Evolutionary conservation across 2,113 vertebrate species (phyloP), one percentile per base, ranked within the genome.

Genomic region (Taurulus bubalis): DNA sequence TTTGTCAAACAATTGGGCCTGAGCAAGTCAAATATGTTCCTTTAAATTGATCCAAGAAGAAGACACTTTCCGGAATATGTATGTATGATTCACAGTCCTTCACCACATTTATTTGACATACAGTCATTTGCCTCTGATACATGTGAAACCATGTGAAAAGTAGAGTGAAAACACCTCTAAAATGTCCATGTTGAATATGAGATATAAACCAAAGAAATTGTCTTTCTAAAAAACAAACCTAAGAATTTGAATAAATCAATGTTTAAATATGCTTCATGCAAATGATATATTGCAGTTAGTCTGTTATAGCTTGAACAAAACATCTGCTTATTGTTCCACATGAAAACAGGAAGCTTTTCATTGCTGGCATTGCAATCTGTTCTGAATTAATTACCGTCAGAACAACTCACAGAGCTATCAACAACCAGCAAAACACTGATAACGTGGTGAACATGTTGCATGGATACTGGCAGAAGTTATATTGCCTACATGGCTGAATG

Each of bases 371-470:
- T 70, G 75, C 80, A 87, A 56, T 69, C 49, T 56, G 47, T 67
- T 75, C 60, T n/a, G 18, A 74, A 86, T 86, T 11, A 71, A 83
- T 85, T 77, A 82, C 26, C 15, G 75, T 47, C 26, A 79, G 78
- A 62, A 89, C 65, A 78, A 73, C n/a, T 28, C 74, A 28, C 2
- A 60, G 38, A 20, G 40, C 53, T 36, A 74, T 69, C 32, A 73
- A 42, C 32, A 70, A 72, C 36, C 42, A 53, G 40, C 22, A 77
- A 73, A 87, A 51, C 10, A 34, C 66, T 0, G 1, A 3, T 66
- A 28, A 30, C 14, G 71, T 0, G 0, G 36, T 55, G 6, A 0
- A 63, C 7, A 8, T 26, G 56, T 22, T 66, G n/a, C 47, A 36
- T 16, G 36, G 32, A 62, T 40, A 26, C n/a, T 10, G 11, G 8